Base-by-base conservation (phyloP, 2,113 vertebrate genomes). In the Anthoscopus minutus region DNA sequence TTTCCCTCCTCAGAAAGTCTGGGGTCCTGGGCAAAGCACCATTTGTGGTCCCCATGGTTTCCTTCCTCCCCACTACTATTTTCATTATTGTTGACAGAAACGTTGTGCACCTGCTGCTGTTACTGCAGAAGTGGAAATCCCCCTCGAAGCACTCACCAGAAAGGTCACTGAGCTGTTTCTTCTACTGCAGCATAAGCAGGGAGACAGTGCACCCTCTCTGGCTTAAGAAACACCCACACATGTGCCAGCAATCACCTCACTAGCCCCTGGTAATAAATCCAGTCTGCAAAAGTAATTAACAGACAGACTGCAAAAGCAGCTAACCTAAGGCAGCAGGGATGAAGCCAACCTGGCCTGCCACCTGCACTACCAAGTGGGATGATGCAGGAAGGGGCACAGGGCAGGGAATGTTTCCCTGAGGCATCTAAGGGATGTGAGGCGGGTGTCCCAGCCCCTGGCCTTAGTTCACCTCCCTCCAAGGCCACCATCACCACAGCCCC, bases 61-160 rank as follows among this genome's bases (percentile, higher is more conserved):
- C 97, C 97, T 98, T 97, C 93, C 96, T 96, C 86, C 71, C 38
- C 62, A 60, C 23, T 66, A 13, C 86, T 94, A 65, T 96, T 97
- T 97, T 97, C 81, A 72, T 90, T 65, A 72, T 33, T 70, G 93
- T 88, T 93, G 78, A 82, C 86, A 72, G 77, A 86, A 91, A 64
- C 86, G 60, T 25, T 37, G 79, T 61, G 88, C 96, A 97, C 97
- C 96, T 97, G 97, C 83, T 84, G 60, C 54, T 53, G 27, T n/a
- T 74, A 47, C 70, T 15, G 2, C 53, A 44, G 53, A 30, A 81
- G 61, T 73, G 86, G 81, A 96, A 96, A 61, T 76, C 48, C 45
- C 93, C 84, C 25, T 64, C 27, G 60, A 23, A 48, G 51, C 25
- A 5, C 28, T 30, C 0, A 1, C 53, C 10, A 30, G 19, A 73